Evolutionary conservation across 2,113 vertebrate species (phyloP).

Genomic region (Rhea pennata): DNA sequence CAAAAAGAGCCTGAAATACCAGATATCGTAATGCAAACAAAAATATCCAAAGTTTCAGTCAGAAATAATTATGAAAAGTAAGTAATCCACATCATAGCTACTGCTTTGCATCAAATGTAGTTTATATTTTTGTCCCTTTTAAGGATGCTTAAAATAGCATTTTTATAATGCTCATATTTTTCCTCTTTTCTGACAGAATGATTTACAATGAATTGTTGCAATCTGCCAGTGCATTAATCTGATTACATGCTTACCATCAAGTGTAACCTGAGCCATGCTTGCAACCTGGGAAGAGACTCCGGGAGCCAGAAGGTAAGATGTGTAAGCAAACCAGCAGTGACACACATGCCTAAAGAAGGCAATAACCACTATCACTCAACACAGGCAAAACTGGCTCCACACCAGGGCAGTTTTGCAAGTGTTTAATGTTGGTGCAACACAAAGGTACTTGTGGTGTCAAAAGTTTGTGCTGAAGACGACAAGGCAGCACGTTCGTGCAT

Average conservation of each 20-base stretch:
- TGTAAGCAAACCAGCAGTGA: background rate
- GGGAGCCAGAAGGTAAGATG: background rate
- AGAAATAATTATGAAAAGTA: conserved; percentile 1
- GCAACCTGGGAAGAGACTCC: background rate
- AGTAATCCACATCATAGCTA: background rate
- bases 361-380: accelerated
- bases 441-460: background rate
- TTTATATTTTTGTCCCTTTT: background rate
- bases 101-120: background rate
- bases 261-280: background rate
- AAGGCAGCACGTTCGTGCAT: accelerated
- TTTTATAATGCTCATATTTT: conserved; percentile 15
- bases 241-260: background rate
- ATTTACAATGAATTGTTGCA: conserved; percentile 2
- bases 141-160: background rate
- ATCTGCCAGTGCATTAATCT: background rate
- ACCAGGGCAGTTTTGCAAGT: background rate
- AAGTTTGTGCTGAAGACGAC: background rate
- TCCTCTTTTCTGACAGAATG: conserved; percentile 5
- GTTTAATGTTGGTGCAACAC: background rate
- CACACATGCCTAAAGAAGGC: background rate
- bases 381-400: background rate
- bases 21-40: conserved; percentile 24
- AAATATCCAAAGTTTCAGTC: conserved; percentile 1
- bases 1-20: conserved; percentile 37